phyloP scores from a whole-genome alignment of 2,888 invertebrate genomes.

The Pristionchus entomophagus region DNA sequence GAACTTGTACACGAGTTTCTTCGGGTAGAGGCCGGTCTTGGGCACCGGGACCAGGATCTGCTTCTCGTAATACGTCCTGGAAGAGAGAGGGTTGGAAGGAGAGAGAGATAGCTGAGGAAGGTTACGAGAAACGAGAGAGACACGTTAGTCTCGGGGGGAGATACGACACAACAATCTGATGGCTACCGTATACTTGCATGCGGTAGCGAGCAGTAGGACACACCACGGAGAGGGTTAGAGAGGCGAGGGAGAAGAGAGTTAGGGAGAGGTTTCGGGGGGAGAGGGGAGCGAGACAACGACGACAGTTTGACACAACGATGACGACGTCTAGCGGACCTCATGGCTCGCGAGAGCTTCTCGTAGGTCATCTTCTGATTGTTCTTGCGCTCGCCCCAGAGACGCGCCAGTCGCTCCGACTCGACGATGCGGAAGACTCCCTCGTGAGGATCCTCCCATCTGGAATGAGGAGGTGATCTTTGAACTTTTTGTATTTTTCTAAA shows the following conservation, averaged over 20 bases:
- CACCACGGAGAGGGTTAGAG: slow-evolving; percentile 24
- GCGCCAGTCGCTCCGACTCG: slow-evolving; percentile 88
- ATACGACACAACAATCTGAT: background rate
- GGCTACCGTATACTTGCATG: background rate
- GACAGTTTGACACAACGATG: background rate
- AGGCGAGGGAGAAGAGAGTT: background rate
- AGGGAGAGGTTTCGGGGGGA: background rate
- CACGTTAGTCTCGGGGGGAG: background rate
- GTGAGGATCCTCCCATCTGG: slow-evolving; percentile 88
- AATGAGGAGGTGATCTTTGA: slow-evolving; percentile 46
- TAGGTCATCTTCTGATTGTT: slow-evolving; percentile 92
- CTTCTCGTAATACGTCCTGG: slow-evolving; percentile 77
- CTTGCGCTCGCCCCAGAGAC: slow-evolving; percentile 89
- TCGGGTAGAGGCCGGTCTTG: slow-evolving; percentile 77
- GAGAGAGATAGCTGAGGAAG: background rate
- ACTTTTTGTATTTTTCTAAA: no score
- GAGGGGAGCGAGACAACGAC: slow-evolving; percentile 7
- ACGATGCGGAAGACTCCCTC: slow-evolving; percentile 90
- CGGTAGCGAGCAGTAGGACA: background rate
- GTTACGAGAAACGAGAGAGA: background rate
- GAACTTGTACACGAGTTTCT: slow-evolving; percentile 77
- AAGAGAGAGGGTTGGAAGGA: slow-evolving; percentile 48
- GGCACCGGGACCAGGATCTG: slow-evolving; percentile 77
- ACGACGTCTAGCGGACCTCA: slow-evolving; percentile 81
- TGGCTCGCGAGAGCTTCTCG: slow-evolving; percentile 91